These are phyloP conservation scores for Xerus inauris DNA, from an alignment of 2,113 vertebrate species.

Conservation along the genomic window DNA sequence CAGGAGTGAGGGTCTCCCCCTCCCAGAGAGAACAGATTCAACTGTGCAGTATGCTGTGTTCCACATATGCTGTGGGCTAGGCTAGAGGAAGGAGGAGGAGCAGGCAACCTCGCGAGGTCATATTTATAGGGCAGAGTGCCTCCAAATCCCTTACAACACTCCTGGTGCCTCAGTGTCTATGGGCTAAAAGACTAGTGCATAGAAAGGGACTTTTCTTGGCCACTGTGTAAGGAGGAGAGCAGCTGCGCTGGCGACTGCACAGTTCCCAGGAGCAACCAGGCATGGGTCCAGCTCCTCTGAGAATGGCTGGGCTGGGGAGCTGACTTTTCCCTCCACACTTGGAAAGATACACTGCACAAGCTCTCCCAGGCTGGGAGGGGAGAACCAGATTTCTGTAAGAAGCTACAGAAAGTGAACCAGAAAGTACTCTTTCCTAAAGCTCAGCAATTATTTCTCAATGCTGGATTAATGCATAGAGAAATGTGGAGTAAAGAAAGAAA, in stretches of 20 bases:
- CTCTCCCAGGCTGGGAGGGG: not conserved
- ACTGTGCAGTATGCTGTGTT: not conserved
- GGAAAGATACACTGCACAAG: constrained; percentile 10
- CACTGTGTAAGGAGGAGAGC: constrained; percentile 46
- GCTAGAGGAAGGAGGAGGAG: not conserved
- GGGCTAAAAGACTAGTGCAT: constrained; percentile 55
- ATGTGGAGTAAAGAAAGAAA: not conserved
- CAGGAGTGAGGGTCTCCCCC: not conserved
- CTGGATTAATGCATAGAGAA: not conserved
- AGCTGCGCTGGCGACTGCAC: constrained; percentile 66
- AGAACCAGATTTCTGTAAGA: constrained; percentile 39
- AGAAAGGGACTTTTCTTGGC: constrained; percentile 73
- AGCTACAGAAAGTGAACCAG: constrained; percentile 36
- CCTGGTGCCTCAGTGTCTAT: constrained; percentile 75
- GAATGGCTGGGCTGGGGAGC: not conserved
- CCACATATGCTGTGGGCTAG: not conserved
- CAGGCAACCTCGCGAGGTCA: not conserved
- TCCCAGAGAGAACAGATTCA: not conserved
- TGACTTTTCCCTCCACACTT: constrained; percentile 29
- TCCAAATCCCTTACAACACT: constrained; percentile 37
- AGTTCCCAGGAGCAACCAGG: constrained; percentile 73
- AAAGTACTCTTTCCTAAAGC: not conserved
- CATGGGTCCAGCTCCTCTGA: constrained; percentile 39
- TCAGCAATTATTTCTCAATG: not conserved
- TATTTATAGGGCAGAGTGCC: constrained; percentile 31